Conservation (phyloP, 2,888 invertebrate species). For the Camptogramma bilineatum region DNA sequence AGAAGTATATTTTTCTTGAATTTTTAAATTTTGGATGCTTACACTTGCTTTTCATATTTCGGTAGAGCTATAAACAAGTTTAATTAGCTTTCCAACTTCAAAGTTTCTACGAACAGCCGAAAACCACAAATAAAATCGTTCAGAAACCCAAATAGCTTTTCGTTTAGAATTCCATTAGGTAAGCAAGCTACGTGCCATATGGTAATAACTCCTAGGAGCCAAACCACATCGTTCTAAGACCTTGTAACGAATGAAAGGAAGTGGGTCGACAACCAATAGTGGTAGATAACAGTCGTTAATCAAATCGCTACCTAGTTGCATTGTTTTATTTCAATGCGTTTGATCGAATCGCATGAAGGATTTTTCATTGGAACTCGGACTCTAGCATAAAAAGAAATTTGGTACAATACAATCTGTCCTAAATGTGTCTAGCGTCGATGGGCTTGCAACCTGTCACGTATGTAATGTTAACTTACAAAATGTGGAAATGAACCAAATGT, state of each 20-base stretch:
- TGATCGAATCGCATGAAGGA: slow-evolving; percentile 16
- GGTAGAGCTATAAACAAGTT: too few species aligned
- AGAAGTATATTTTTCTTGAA: too few species aligned
- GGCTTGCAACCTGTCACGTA: too few species aligned
- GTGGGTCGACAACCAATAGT: slow-evolving; percentile 43
- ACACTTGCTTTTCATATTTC: too few species aligned
- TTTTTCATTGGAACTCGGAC: neutral
- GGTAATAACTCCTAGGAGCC: slow-evolving; percentile 18
- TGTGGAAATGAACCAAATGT: too few species aligned
- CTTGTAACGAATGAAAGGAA: slow-evolving; percentile 46
- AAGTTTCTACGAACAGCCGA: neutral
- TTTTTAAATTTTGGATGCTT: too few species aligned
- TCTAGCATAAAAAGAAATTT: neutral
- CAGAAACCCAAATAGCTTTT: neutral
- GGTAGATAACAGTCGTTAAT: slow-evolving; percentile 38
- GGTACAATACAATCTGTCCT: neutral
- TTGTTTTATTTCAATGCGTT: slow-evolving; percentile 38
- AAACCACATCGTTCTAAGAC: slow-evolving; percentile 38
- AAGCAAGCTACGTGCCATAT: neutral
- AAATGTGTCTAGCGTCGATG: too few species aligned
- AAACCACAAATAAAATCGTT: neutral
- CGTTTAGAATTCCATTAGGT: neutral
- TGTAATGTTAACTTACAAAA: too few species aligned
- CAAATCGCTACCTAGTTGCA: slow-evolving; percentile 27
- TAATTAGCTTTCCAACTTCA: too few species aligned